phyloP scores from a whole-genome alignment of 2,888 invertebrate species.

The Macrophya annulata region DNA sequence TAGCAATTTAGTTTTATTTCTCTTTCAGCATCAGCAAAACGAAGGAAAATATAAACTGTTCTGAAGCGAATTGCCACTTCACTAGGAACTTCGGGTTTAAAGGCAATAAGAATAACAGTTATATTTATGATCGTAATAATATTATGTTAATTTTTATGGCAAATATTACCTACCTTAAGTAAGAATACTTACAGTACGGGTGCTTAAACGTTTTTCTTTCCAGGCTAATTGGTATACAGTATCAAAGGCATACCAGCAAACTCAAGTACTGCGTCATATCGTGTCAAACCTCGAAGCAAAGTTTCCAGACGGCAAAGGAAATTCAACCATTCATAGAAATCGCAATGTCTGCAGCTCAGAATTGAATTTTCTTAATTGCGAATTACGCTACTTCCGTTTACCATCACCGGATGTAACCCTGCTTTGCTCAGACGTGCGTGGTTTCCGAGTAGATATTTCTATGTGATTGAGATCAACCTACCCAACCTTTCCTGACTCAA shows the following conservation, averaged over 20 bases:
- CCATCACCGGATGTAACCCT: conserved; percentile 28
- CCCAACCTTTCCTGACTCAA: neutral
- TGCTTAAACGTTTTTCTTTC: conserved; percentile 18
- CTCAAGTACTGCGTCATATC: conserved; percentile 9
- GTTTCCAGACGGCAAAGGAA: conserved; percentile 27
- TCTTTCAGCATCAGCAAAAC: neutral
- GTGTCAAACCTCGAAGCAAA: conserved; percentile 17
- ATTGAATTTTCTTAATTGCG: conserved; percentile 46
- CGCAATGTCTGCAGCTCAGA: conserved; percentile 14
- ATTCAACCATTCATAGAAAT: conserved; percentile 41
- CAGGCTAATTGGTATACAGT: conserved; percentile 38
- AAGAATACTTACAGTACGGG: conserved; percentile 6
- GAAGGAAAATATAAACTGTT: conserved; percentile 1
- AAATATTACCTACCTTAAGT: conserved; percentile 12
- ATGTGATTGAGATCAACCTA: conserved; percentile 28
- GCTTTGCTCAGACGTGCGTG: conserved; percentile 24
- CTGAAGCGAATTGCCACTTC: conserved; percentile 35
- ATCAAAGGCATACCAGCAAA: neutral
- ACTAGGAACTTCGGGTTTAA: conserved; percentile 20
- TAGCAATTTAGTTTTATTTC: conserved; percentile 2
- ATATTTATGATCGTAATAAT: conserved; percentile 41
- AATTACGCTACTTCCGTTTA: conserved; percentile 21
- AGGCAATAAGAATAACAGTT: conserved; percentile 39
- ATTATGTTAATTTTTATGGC: conserved; percentile 44
- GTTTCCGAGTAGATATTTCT: conserved; percentile 26